Evolutionary conservation across 2,113 vertebrate genomes (phyloP).

Genomic region (Beaufortia kweichowensis): DNA sequence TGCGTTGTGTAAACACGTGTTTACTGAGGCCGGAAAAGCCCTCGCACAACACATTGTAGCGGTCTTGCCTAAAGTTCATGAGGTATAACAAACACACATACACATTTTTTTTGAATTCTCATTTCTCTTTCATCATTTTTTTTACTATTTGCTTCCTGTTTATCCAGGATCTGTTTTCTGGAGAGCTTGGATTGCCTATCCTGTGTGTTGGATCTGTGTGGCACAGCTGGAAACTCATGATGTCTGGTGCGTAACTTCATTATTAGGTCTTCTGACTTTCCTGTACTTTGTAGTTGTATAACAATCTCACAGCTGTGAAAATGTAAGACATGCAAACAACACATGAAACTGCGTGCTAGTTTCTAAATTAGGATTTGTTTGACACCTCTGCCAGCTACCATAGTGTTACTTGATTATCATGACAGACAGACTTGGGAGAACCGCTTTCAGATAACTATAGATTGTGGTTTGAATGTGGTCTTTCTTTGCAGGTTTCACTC

Average conservation of each 20-base stretch:
- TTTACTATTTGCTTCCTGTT: not conserved
- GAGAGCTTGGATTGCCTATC: conserved; percentile 82
- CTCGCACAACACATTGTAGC: conserved; percentile 85
- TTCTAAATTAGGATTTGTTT: too few species aligned
- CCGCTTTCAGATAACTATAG: conserved; percentile 6
- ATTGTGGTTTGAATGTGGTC: conserved; percentile 15
- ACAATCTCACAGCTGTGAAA: not conserved
- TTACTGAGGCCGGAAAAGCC: conserved; percentile 79
- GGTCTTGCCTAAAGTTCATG: conserved; percentile 80
- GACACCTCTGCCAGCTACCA: not conserved
- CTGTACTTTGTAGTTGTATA: too few species aligned
- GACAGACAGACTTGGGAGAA: conserved; percentile 2
- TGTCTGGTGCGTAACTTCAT: conserved; percentile 71
- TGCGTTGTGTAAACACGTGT: conserved; percentile 77
- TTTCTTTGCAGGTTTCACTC: conserved; percentile 76
- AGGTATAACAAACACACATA: conserved; percentile 64
- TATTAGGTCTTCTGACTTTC: too few species aligned
- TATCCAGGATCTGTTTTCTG: conserved; percentile 75
- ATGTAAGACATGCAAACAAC: too few species aligned
- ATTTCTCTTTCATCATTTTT: not conserved
- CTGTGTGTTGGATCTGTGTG: conserved; percentile 93
- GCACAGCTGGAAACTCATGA: conserved; percentile 90
- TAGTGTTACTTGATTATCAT: not conserved
- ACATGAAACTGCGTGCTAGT: too few species aligned
- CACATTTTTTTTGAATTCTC: not conserved